Percentiles rank a stretch among this genome's conserved stretches.
Conservation (phyloP, 2,888 invertebrate species). For the Oligia fasciuncula region DNA sequence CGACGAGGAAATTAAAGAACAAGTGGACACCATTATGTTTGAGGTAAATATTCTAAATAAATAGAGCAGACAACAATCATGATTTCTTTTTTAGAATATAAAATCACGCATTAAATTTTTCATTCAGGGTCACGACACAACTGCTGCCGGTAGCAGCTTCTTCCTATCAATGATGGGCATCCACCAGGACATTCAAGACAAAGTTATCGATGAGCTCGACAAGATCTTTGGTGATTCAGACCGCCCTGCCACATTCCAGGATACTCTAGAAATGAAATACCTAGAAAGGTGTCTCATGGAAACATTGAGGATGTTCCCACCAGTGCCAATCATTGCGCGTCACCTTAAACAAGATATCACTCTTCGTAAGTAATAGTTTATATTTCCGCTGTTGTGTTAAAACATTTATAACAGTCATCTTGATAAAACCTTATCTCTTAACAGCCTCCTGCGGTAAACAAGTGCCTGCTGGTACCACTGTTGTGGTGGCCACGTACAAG, state of each 20-base stretch:
- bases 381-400: not conserved
- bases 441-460: constrained; percentile 91
- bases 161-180: constrained; percentile 94
- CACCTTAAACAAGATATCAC: constrained; percentile 93
- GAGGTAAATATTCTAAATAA: constrained; percentile 89
- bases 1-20: constrained; percentile 95
- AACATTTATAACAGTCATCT: not conserved
- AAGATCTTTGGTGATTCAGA: constrained; percentile 94
- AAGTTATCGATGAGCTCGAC: constrained; percentile 93
- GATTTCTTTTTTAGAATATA: constrained; percentile 33
- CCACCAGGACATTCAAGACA: constrained; percentile 93
- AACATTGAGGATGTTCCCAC: constrained; percentile 94
- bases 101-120: constrained; percentile 36
- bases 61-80: constrained; percentile 10
- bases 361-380: constrained; percentile 88
- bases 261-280: constrained; percentile 96
- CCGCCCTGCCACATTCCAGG: constrained; percentile 94
- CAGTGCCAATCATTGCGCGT: constrained; percentile 94
- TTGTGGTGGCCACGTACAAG: constrained; percentile 91
- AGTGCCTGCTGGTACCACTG: constrained; percentile 93
- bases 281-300: constrained; percentile 95
- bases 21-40: constrained; percentile 96
- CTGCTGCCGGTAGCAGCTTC: constrained; percentile 95
- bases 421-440: constrained; percentile 12
- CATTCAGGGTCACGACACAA: constrained; percentile 93